Evolutionary conservation across 2,888 invertebrate genomes (phyloP), one percentile per base, ranked within the genome.

Genomic region (Onchidella celtica): DNA sequence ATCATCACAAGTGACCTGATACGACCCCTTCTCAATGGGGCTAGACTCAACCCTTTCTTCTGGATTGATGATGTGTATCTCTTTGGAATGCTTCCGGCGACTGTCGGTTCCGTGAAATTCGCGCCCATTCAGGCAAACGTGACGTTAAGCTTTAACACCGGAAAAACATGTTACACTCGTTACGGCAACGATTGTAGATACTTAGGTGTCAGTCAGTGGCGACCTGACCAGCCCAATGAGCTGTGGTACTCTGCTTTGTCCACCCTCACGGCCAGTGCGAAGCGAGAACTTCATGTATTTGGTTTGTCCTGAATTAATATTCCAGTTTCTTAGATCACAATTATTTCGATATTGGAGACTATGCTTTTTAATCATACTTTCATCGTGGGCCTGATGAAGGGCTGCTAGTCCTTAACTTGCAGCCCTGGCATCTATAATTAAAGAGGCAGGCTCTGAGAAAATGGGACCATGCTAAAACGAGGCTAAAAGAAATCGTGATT

Each of bases 41-140:
- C 92, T 0, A 83, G 79, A 57, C 66, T 85, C 3, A 91, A 92
- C 11, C 91, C 91, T 3, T 92, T 92, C 85, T 93, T 93, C 88
- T 92, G 92, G 92, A 89, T 93, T 21, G 92, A 92, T 66, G 92
- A 93, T 83, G 92, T 92, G 21, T 93, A 92, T 80, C 81, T 92
- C n/a, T 92, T 89, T 65, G 92, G 92, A 4, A 78, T 92, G n/a
- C 85, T 93, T 32, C 88, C 90, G 0, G 81, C 85, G 34, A 91
- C 90, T 69, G 86, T 91, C 17, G 86, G 87, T 0, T 81, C 86
- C 14, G 86, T 91, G 6, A 85, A 79, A 3, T 89, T 87, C 80
- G 79, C 86, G 32, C 82, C 86, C 61, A 76, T 98, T 86, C 94
- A 97, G 6, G 97, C 97, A 94, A 98, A 98, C 93, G 97, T 98